A percentile compares a stretch with the other conserved stretches of the same genome.
Conservation (phyloP, 2,113 vertebrate genomes). For the Gymnorhina tibicen region DNA sequence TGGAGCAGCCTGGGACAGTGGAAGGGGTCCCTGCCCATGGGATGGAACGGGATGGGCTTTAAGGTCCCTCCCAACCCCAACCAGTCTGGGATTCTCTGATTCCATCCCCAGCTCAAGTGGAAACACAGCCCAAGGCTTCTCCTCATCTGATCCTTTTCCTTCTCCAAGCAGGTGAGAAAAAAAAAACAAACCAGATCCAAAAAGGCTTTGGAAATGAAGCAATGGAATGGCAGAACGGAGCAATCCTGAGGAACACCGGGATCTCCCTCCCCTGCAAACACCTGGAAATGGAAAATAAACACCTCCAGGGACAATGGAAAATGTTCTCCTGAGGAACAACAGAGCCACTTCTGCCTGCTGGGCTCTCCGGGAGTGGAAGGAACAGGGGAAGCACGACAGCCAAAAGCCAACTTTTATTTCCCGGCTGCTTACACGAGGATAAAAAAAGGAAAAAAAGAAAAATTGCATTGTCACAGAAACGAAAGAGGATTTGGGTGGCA, state of each 20-base stretch:
- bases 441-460: not conserved
- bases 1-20: not conserved
- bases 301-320: not conserved
- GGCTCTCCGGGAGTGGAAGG: not conserved
- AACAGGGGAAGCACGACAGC: not conserved
- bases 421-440: not conserved
- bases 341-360: not conserved
- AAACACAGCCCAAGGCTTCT: not conserved
- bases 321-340: not conserved
- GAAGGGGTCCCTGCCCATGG: not conserved
- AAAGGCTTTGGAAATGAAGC: not conserved
- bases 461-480: not conserved
- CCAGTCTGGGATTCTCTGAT: not conserved
- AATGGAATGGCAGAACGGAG: not conserved
- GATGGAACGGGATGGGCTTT: not conserved
- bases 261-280: not conserved
- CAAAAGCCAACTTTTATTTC: not conserved
- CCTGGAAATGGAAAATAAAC: not conserved
- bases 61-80: not conserved
- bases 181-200: not conserved
- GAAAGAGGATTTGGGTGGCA: constrained; percentile 36
- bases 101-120: not conserved
- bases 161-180: not conserved
- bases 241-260: not conserved
- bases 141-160: not conserved